Evolutionary conservation across 1,140 invertebrate genomes (phyloP), one percentile per base, ranked within the genome.

Genomic region (Hyphantria cunea): DNA sequence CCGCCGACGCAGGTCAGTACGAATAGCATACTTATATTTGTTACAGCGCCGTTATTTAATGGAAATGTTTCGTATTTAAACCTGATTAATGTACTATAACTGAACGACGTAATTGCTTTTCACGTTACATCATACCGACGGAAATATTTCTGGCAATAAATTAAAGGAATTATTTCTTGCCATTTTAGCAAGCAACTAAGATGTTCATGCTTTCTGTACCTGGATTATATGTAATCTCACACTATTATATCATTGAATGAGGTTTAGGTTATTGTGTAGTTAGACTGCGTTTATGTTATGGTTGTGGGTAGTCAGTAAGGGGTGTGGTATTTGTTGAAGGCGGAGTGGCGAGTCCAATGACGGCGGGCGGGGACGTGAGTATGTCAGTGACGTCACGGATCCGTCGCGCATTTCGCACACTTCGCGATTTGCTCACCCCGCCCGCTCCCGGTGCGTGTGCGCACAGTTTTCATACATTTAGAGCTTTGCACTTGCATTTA

Each of bases 321-420:
- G 17, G 44, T 58, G 61, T 67, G 61, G 67, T 71, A 64, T 71
- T 68, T 75, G 66, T 68, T 70, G 71, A 75, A 81, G 82, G 70
- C 73, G 73, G 58, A 61, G 60, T 15, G 51, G 32, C 10, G 12
- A 17, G 45, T 45, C 44, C 45, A 25, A 51, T 14, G 52, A 32
- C 53, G 53, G 58, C 59, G 55, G 25, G 45, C 17, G 54, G 60
- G 52, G 61, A 64, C 61, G 62, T 68, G 70, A 25, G 67, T 70
- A 77, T 53, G 17, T 76, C 80, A 52, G 72, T 91, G 72, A 84
- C 76, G 56, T 78, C 77, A 68, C 82, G 84, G 42, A 68, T 88
- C 44, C 80, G 83, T 0, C 84, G 87, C 69, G 84, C 79, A 66
- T 83, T 90, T 61, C 83, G 88, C 49, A 78, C 84, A 67, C 82